A percentile compares a stretch with the other conserved stretches of the same genome.
Evolutionary conservation across 2,113 vertebrate genomes (phyloP).

Genomic region (Charina bottae): DNA sequence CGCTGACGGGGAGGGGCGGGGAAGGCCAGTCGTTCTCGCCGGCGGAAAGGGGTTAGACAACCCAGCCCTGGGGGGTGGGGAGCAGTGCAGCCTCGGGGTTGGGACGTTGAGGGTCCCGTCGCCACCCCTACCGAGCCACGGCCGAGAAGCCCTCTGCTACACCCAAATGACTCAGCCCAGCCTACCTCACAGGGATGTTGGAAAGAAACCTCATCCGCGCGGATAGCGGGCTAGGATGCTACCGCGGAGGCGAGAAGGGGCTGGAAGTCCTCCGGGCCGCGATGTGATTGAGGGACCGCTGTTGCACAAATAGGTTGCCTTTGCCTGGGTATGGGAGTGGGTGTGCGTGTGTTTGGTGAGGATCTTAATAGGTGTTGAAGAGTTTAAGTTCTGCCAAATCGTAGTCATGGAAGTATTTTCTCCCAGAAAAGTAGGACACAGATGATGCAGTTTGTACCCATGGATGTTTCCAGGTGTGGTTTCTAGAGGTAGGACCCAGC

Average conservation of each 20-base stretch:
- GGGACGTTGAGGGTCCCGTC: not conserved
- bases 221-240: not conserved
- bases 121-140: not conserved
- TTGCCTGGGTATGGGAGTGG: not conserved
- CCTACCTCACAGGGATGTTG: not conserved
- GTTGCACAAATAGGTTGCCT: not conserved
- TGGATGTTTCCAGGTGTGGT: not conserved
- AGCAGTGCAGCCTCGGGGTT: not conserved
- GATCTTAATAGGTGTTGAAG: not conserved
- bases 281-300: not conserved
- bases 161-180: not conserved
- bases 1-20: not conserved
- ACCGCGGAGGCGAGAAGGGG: not conserved
- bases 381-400: not conserved
- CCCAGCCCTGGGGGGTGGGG: not conserved
- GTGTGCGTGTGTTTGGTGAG: not conserved
- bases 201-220: not conserved
- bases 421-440: not conserved
- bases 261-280: not conserved
- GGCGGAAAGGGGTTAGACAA: not conserved
- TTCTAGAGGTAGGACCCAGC: not conserved
- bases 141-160: not conserved
- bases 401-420: not conserved
- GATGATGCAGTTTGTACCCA: not conserved
- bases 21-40: not conserved